Evolutionary conservation across 2,888 invertebrate genomes (phyloP).

Genomic region (Apocheima hispidaria): DNA sequence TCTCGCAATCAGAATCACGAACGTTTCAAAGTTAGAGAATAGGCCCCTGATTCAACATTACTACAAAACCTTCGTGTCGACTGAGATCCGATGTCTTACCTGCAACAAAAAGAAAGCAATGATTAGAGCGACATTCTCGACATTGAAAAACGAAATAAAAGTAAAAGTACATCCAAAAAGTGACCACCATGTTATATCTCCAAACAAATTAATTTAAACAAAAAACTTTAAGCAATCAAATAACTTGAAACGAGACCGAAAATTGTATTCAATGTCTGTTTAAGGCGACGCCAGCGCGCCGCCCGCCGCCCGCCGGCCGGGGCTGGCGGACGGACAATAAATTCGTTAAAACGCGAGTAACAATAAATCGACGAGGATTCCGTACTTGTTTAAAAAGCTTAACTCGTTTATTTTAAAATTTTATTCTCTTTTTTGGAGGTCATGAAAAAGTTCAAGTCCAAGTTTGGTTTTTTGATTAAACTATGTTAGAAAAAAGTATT

Average conservation of each 20-base stretch:
- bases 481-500: too few species aligned
- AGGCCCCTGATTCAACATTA: too few species aligned
- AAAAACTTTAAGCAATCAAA: constrained; percentile 31
- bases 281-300: constrained; percentile 38
- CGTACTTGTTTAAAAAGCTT: too few species aligned
- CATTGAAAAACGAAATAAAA: not conserved
- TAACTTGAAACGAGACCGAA: constrained; percentile 35
- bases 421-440: too few species aligned
- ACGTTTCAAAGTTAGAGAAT: too few species aligned
- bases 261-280: constrained; percentile 39
- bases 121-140: constrained; percentile 12
- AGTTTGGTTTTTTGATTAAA: too few species aligned
- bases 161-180: constrained; percentile 2
- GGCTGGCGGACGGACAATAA: constrained; percentile 8
- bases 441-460: too few species aligned
- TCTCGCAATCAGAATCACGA: too few species aligned
- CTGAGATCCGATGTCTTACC: constrained; percentile 41
- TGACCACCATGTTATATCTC: constrained; percentile 12
- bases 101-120: constrained; percentile 44
- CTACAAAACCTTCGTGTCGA: not conserved
- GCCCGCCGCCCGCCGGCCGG: too few species aligned
- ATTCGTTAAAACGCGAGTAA: not conserved
- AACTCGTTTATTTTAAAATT: too few species aligned
- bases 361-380: not conserved
- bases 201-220: constrained; percentile 34